phyloP scores from a whole-genome alignment of 2,113 vertebrate genomes.

The Puffinus mauretanicus region DNA sequence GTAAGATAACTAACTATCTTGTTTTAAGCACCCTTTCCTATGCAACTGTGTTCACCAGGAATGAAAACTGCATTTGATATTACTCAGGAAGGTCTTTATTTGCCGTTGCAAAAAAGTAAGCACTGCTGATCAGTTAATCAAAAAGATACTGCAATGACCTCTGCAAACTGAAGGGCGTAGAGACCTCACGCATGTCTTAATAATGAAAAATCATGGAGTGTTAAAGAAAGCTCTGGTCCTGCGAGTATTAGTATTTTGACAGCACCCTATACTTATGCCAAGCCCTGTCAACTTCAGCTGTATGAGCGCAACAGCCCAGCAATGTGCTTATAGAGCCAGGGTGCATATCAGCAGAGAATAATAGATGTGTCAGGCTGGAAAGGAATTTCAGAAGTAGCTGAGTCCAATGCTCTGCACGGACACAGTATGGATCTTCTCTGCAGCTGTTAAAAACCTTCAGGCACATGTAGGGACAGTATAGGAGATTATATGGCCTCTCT shows the following conservation, averaged over 20 bases:
- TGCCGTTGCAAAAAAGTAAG: not conserved
- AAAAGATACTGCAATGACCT: not conserved
- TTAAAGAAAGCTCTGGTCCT: not conserved
- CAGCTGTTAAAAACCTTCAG: not conserved
- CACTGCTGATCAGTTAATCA: not conserved
- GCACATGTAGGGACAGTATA: not conserved
- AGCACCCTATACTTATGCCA: not conserved
- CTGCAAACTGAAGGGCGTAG: not conserved
- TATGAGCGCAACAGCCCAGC: not conserved
- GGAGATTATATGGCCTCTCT: not conserved
- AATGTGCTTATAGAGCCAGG: not conserved
- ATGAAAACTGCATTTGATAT: not conserved
- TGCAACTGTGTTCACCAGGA: not conserved
- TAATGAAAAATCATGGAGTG: not conserved
- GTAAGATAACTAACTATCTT: not conserved
- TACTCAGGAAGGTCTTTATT: not conserved
- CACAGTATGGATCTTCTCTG: not conserved
- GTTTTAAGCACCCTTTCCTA: not conserved
- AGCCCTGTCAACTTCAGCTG: not conserved
- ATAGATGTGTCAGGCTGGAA: not conserved
- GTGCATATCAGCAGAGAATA: not conserved
- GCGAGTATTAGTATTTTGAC: not conserved
- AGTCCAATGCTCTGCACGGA: not conserved
- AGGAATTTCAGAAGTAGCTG: not conserved
- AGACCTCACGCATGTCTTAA: not conserved